Evolutionary conservation across 2,888 invertebrate species (phyloP).

Genomic region (Myopa testacea): DNA sequence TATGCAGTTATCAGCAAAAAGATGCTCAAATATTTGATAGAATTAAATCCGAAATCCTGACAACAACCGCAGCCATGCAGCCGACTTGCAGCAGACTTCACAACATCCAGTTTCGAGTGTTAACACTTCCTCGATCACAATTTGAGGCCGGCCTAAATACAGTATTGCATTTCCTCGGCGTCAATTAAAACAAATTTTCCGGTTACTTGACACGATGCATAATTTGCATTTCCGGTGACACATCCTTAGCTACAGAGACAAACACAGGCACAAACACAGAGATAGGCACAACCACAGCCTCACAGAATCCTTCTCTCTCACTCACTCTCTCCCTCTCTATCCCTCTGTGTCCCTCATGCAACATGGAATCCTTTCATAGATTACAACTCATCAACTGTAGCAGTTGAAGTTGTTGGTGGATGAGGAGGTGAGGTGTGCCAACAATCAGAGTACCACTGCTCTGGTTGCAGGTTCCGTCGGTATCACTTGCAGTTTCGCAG

Average conservation of each 20-base stretch:
- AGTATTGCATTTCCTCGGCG: conserved; percentile 41
- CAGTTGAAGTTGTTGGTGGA: conserved; percentile 1
- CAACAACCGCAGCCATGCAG: conserved; percentile 7
- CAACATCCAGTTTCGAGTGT: neutral
- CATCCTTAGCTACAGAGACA: conserved; percentile 32
- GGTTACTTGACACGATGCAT: conserved; percentile 67
- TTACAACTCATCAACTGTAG: conserved; percentile 28
- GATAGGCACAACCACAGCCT: conserved; percentile 7
- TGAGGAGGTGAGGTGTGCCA: neutral
- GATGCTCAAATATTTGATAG: neutral
- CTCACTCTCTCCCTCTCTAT: neutral
- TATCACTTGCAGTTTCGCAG: conserved; percentile 34
- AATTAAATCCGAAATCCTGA: neutral
- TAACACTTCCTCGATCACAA: conserved; percentile 30
- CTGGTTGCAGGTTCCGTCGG: conserved; percentile 3
- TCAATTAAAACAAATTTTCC: conserved; percentile 67
- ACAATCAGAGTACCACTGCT: neutral
- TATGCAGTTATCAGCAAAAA: too few relatives aligned
- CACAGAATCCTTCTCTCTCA: neutral
- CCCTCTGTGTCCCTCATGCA: neutral
- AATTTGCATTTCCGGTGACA: conserved; percentile 63
- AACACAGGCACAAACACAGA: neutral
- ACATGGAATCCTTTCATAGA: conserved; percentile 25
- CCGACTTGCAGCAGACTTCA: neutral
- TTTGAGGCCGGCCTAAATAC: conserved; percentile 23